These are phyloP conservation scores for Drosophila dives DNA, from an alignment of 2,888 invertebrate species.

Conservation along the genomic window DNA sequence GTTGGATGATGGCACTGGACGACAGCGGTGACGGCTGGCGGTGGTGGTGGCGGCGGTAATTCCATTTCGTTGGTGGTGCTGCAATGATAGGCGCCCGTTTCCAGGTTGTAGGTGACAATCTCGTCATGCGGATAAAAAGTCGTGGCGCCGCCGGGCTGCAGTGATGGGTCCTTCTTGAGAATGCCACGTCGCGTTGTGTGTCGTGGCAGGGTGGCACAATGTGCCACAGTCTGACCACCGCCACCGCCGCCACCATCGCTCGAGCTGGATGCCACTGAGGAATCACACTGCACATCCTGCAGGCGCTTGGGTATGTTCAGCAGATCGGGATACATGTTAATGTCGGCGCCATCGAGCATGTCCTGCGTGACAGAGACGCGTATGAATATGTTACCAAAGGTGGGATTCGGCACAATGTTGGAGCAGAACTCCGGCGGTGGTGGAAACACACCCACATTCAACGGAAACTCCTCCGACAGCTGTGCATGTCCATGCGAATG, in stretches of 20 bases:
- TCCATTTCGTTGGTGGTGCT: conserved; percentile 59
- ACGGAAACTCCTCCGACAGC: conserved; percentile 84
- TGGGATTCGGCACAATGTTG: conserved; percentile 84
- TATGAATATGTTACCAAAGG: conserved; percentile 90
- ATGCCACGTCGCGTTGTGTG: conserved; percentile 84
- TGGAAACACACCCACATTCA: conserved; percentile 85
- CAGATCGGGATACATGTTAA: conserved; percentile 92
- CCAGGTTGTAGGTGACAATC: conserved; percentile 84
- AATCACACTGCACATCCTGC: conserved; percentile 74
- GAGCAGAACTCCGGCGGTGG: conserved; percentile 88
- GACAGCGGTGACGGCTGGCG: conserved; percentile 72
- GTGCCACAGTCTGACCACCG: conserved; percentile 56
- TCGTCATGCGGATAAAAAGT: conserved; percentile 84
- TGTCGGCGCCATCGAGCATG: conserved; percentile 86
- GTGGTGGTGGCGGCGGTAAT: conserved; percentile 80
- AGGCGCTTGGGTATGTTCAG: conserved; percentile 89
- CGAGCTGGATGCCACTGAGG: conserved; percentile 21
- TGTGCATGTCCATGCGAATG: conserved; percentile 74
- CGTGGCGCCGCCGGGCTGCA: conserved; percentile 74
- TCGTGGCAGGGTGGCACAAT: conserved; percentile 86
- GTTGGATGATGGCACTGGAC: conserved; percentile 78
- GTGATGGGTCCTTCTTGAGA: conserved; percentile 83
- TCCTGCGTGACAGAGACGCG: conserved; percentile 92
- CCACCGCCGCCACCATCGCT: conserved; percentile 52
- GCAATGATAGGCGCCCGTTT: conserved; percentile 75